These are phyloP conservation scores for Drosophila kanapiae DNA, from an alignment of 1,140 invertebrate genomes.

Conservation along the genomic window DNA sequence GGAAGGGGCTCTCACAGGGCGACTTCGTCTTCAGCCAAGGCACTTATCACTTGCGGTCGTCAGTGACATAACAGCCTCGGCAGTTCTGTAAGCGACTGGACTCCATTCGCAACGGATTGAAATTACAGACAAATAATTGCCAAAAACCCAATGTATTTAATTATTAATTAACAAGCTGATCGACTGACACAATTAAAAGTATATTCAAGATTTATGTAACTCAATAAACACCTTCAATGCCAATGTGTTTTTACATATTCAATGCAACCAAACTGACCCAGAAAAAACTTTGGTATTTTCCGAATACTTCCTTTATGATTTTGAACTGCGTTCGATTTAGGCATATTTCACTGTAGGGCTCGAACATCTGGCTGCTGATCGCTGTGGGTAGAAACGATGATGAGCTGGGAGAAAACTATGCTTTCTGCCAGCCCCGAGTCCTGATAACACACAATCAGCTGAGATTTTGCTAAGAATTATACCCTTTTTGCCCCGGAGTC, in stretches of 20 bases:
- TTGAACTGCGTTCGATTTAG: neutral
- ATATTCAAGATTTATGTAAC: too few relatives aligned
- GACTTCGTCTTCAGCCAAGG: neutral
- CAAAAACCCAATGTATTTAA: conserved; percentile 1
- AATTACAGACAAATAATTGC: conserved; percentile 5
- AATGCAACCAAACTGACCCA: neutral
- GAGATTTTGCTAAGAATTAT: conserved; percentile 23
- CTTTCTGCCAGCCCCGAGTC: neutral
- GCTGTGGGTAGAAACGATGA: neutral
- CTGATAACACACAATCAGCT: conserved; percentile 21
- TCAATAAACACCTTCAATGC: neutral
- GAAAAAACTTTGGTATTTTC: neutral
- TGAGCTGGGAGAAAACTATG: neutral
- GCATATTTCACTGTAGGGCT: neutral
- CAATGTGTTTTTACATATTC: neutral
- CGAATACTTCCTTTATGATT: neutral
- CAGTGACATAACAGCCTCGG: conserved; percentile 34
- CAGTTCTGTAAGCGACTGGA: conserved; percentile 21
- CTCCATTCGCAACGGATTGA: neutral
- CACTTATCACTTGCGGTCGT: conserved; percentile 29
- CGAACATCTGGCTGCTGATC: conserved; percentile 27
- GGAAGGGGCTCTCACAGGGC: conserved; percentile 19
- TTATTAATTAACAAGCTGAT: conserved; percentile 1
- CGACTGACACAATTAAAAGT: conserved; percentile 10
- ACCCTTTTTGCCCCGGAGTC: conserved; percentile 11